These are phyloP conservation scores for Scaptomyza montana DNA, from an alignment of 1,140 invertebrate species.

Conservation along the genomic window DNA sequence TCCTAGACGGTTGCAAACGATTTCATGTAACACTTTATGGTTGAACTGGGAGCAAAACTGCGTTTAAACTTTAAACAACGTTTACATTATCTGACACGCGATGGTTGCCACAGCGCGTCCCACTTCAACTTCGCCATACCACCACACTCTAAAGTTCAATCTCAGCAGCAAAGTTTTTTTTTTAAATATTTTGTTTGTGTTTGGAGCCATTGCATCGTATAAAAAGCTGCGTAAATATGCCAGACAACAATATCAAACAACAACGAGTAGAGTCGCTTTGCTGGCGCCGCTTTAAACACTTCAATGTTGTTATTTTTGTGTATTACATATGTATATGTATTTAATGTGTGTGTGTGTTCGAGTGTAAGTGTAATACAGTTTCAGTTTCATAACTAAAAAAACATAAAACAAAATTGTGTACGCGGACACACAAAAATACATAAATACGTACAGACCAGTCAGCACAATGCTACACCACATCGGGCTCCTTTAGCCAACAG, in stretches of 20 bases:
- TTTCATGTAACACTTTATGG: constrained; percentile 70
- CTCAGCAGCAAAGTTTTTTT: constrained; percentile 52
- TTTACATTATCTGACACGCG: constrained; percentile 69
- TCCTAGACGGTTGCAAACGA: neutral
- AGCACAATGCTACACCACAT: constrained; percentile 18
- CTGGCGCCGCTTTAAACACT: constrained; percentile 60
- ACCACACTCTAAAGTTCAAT: constrained; percentile 41
- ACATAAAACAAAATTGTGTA: constrained; percentile 80
- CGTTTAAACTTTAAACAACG: constrained; percentile 78
- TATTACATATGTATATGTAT: constrained; percentile 33
- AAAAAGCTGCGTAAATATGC: constrained; percentile 75
- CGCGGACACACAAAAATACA: constrained; percentile 14
- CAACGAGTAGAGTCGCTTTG: constrained; percentile 33
- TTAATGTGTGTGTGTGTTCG: neutral
- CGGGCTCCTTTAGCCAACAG: neutral
- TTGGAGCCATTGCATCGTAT: constrained; percentile 25
- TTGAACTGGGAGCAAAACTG: constrained; percentile 40
- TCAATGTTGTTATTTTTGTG: constrained; percentile 44
- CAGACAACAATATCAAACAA: constrained; percentile 48
- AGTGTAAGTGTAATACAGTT: constrained; percentile 65
- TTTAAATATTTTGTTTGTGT: constrained; percentile 8
- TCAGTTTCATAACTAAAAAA: constrained; percentile 80
- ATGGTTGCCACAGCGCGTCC: constrained; percentile 7
- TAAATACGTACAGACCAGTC: constrained; percentile 17
- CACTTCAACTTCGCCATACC: constrained; percentile 25